phyloP scores from a whole-genome alignment of 2,797 vertebrate genomes.

The Salmo trutta region DNA sequence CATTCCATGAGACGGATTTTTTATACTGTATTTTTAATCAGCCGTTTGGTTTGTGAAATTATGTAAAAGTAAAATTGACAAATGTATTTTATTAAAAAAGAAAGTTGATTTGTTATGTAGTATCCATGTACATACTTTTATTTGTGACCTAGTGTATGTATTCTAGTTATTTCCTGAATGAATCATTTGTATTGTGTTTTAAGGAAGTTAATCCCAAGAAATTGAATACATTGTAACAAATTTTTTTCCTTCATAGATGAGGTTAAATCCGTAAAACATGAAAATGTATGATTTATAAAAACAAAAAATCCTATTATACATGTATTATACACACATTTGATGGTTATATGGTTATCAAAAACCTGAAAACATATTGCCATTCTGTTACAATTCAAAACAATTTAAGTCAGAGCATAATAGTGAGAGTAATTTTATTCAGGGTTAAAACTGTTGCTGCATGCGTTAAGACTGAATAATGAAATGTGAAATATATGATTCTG shows the following conservation, averaged over 20 bases:
- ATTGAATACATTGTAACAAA: background rate
- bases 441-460: background rate
- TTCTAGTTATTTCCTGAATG: constrained; percentile 16
- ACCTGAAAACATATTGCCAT: background rate
- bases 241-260: background rate
- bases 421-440: background rate
- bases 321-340: constrained; percentile 1
- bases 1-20: constrained; percentile 2
- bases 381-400: constrained; percentile 9
- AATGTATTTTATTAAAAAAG: constrained; percentile 24
- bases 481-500: constrained; percentile 9
- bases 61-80: constrained; percentile 23
- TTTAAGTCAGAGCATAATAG: background rate
- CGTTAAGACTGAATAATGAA: background rate
- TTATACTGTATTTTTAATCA: constrained; percentile 14
- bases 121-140: constrained; percentile 35
- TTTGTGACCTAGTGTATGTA: constrained; percentile 3
- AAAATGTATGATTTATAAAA: background rate
- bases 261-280: background rate
- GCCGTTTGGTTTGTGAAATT: constrained; percentile 28
- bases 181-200: constrained; percentile 14
- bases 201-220: background rate
- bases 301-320: background rate
- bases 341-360: background rate
- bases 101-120: constrained; percentile 32